phyloP scores from a whole-genome alignment of 2,797 vertebrate genomes.

The Hemibagrus guttatus region DNA sequence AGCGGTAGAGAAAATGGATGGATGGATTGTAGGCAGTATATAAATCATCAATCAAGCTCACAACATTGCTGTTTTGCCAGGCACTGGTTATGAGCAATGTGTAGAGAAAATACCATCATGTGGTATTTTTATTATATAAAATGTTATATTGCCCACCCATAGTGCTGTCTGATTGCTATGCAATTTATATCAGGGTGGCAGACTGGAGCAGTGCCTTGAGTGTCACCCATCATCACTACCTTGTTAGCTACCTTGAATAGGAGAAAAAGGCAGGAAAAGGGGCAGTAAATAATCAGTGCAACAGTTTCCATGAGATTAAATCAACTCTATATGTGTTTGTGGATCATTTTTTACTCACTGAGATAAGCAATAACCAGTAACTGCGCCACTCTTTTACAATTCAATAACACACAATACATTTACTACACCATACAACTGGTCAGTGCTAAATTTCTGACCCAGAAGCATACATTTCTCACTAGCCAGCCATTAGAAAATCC shows the following conservation, averaged over 20 bases:
- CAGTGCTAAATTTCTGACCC: neutral
- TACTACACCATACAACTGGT: neutral
- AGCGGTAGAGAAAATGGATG: too few species aligned
- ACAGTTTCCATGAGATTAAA: constrained; percentile 11
- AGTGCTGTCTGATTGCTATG: constrained; percentile 54
- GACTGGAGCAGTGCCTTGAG: constrained; percentile 34
- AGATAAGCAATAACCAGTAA: constrained; percentile 13
- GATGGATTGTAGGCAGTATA: neutral
- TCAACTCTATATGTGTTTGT: constrained; percentile 4
- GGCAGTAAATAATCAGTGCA: constrained; percentile 30
- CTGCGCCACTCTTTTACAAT: constrained; percentile 6
- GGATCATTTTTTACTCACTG: constrained; percentile 1
- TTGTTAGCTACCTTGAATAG: constrained; percentile 56
- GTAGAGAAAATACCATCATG: neutral
- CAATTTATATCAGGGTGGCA: constrained; percentile 57
- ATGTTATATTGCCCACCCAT: neutral
- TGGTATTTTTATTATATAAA: neutral
- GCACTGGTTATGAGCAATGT: neutral
- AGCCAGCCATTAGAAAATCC: constrained; percentile 49
- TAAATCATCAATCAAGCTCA: neutral
- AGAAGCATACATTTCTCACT: constrained; percentile 36
- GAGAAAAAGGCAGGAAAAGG: constrained; percentile 5
- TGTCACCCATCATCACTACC: constrained; percentile 60
- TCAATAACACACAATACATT: constrained; percentile 25
- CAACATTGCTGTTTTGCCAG: neutral